Base-by-base conservation (phyloP, 1,140 invertebrate species). In the Drosophila littoralis region DNA sequence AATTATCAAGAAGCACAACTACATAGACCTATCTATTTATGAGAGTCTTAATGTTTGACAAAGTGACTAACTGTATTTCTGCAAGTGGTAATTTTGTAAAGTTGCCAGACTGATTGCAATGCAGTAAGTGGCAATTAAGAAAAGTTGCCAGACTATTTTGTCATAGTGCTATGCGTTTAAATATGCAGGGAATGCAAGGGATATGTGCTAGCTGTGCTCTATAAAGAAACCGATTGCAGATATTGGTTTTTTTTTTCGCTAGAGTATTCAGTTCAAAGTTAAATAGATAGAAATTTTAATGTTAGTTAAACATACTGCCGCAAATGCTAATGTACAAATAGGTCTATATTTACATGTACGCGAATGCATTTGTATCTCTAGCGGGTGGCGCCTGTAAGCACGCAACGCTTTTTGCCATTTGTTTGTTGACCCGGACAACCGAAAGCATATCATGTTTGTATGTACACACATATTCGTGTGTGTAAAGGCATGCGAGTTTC, bases 361-460 rank as follows among this genome's bases (percentile, higher is more conserved):
- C 13, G 43, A 36, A 32, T 67, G 63, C 52, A 58, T 32, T 71
- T 57, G 63, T 54, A 59, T 42, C 45, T 54, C 45, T 9, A 52
- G 42, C 64, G 38, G 32, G 64, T 48, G 51, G 58, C 71, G 71
- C 65, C 73, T 72, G 57, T 40, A 78, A 78, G 61, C 74, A 76
- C 75, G 73, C 67, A 78, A 78, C 40, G 67, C 57, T 76, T 71
- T 78, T 76, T 78, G 55, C 50, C 68, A 63, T 78, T 72, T 78
- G 67, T 71, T 75, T 78, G 67, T 76, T 79, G 77, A 72, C 77
- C 67, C 63, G 60, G 42, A 70, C 67, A 61, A 58, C 52, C 36
- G 50, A 61, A 71, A 48, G 54, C 67, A 68, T 28, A 40, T 22
- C 54, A 69, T 59, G 61, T 61, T 45, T 74, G 64, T 64, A 57